These are phyloP conservation scores for Cecidostiba fungosa DNA, from an alignment of 2,888 invertebrate genomes.

Conservation along the genomic window DNA sequence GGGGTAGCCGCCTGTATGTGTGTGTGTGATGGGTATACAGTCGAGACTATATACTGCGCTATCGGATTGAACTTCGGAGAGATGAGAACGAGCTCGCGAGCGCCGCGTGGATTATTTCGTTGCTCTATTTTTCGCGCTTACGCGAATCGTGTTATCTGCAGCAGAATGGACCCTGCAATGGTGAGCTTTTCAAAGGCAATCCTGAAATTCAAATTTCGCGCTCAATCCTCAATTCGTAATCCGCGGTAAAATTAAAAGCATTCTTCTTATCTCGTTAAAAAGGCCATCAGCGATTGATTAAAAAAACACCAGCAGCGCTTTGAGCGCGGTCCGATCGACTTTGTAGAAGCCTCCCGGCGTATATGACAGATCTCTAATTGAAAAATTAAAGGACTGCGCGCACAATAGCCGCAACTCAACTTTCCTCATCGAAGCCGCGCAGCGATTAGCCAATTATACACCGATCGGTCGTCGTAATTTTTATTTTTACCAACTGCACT, in stretches of 20 bases:
- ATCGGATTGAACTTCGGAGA: neutral
- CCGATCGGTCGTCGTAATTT: neutral
- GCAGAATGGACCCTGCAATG: neutral
- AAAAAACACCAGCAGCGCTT: neutral
- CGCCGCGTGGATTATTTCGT: neutral
- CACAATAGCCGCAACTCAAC: neutral
- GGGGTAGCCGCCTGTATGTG: neutral
- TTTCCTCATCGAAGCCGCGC: conserved; percentile 23
- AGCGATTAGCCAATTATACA: conserved; percentile 42
- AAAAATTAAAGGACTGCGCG: conserved; percentile 51
- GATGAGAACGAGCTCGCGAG: neutral
- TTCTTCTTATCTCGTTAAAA: neutral
- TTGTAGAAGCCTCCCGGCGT: neutral
- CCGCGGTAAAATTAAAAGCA: neutral
- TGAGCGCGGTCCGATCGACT: neutral
- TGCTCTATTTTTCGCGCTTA: neutral
- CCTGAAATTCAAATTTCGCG: neutral
- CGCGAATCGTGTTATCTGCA: neutral
- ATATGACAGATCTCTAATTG: conserved; percentile 49
- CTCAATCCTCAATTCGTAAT: too few relatives aligned
- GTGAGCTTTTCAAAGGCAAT: too few relatives aligned
- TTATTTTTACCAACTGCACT: neutral
- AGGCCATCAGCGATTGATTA: neutral
- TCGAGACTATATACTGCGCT: neutral
- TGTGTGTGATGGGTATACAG: too few relatives aligned